These are phyloP conservation scores for Urosaurus nigricauda DNA, from an alignment of 2,797 vertebrate genomes.

Conservation along the genomic window DNA sequence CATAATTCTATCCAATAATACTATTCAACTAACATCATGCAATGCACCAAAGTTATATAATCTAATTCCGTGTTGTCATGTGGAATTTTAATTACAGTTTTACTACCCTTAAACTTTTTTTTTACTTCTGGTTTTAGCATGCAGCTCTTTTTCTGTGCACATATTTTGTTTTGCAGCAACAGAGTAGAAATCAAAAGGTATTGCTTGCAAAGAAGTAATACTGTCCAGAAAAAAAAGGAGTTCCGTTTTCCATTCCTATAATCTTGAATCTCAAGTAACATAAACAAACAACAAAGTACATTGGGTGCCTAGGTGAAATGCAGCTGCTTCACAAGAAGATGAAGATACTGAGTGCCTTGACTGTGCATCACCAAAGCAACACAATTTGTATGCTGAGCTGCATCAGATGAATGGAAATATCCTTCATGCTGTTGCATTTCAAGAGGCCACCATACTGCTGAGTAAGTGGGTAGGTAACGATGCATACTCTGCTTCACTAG, in stretches of 20 bases:
- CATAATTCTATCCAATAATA: conserved; percentile 4
- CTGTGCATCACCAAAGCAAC: neutral
- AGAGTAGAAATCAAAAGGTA: neutral
- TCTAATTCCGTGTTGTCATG: neutral
- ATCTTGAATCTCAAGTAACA: neutral
- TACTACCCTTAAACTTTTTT: neutral
- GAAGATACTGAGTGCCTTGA: neutral
- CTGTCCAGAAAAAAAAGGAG: neutral
- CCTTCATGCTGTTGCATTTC: neutral
- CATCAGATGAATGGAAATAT: neutral
- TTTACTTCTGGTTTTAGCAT: neutral
- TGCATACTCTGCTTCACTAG: neutral
- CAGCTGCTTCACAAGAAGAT: neutral
- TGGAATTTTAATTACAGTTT: neutral
- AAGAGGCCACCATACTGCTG: neutral
- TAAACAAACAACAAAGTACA: neutral
- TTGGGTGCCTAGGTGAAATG: neutral
- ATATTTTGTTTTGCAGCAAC: neutral
- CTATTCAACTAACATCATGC: neutral
- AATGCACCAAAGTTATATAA: neutral
- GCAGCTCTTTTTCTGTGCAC: neutral
- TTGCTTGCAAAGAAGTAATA: neutral
- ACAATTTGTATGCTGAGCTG: neutral
- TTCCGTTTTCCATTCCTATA: neutral
- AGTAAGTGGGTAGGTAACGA: neutral